Conservation (phyloP, 64 coral and sea anemone species). For the Pocillopora damicornis region DNA sequence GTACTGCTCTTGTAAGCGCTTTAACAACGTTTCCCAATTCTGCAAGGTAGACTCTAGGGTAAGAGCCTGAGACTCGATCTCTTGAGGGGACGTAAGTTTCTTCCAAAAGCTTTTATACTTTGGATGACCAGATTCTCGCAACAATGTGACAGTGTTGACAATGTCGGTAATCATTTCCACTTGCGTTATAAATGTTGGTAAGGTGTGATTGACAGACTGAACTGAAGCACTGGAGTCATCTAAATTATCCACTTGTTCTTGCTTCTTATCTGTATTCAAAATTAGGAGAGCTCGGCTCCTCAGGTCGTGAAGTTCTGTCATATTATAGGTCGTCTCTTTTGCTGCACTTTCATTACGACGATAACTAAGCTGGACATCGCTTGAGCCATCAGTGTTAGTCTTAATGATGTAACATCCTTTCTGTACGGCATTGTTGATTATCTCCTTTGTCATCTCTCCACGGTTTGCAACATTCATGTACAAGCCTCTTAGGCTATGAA, state of each 20-base stretch:
- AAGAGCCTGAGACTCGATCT: slow-evolving; percentile 38
- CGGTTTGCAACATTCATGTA: slow-evolving; percentile 73
- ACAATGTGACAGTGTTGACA: slow-evolving; percentile 1
- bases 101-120: slow-evolving; percentile 40
- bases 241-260: background rate
- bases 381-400: slow-evolving; percentile 3
- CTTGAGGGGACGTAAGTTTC: slow-evolving; percentile 31
- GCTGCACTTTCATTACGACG: background rate
- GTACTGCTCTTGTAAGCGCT: slow-evolving; percentile 36
- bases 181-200: slow-evolving; percentile 57
- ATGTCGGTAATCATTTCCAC: slow-evolving; percentile 76
- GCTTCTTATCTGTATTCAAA: slow-evolving; percentile 35
- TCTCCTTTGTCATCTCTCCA: slow-evolving; percentile 64
- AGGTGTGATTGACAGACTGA: background rate
- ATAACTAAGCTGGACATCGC: slow-evolving; percentile 24
- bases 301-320: slow-evolving; percentile 65
- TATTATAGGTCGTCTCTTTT: slow-evolving; percentile 26
- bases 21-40: slow-evolving; percentile 43
- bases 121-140: slow-evolving; percentile 64
- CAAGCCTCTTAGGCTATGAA: slow-evolving; percentile 63
- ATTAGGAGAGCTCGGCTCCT: slow-evolving; percentile 83
- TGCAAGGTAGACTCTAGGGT: slow-evolving; percentile 10
- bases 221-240: background rate
- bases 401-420: slow-evolving; percentile 29
- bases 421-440: slow-evolving; percentile 57